Evolutionary conservation across 2,113 vertebrate species (phyloP), one percentile per base, ranked within the genome.

Genomic region (Onychostruthus taczanowskii): DNA sequence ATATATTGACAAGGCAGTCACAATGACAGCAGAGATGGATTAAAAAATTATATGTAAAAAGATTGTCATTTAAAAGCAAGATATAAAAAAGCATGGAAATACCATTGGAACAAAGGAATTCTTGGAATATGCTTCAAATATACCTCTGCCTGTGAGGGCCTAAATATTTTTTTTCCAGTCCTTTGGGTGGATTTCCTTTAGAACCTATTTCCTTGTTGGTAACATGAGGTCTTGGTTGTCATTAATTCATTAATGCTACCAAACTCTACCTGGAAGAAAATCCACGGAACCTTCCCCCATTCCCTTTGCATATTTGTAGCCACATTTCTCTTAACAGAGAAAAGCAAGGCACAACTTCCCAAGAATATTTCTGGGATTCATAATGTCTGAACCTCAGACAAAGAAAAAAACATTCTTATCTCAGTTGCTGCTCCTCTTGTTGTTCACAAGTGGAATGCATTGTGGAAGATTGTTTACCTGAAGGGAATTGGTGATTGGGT

Each of bases 281-380:
- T 2, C 10, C 8, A 0, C 8, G 1, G 6, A 22, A 12, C 13
- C 3, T 55, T 55, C 23, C 35, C 27, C 3, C 0, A 0, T 24
- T 41, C 4, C 15, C 21, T 74, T 30, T 21, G 16, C 21, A 3
- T 58, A 2, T 55, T 55, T 55, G 53, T 19, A 28, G 28, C 52
- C 52, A 53, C 41, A 41, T 41, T 41, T 41, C 41, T 15, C 14
- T 41, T 41, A 14, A 41, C 11, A 30, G 52, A 53, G 17, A 53
- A 30, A 30, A 53, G 28, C 28, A 30, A 18, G 28, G 52, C 16
- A 7, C 28, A 30, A 18, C 50, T 53, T 53, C 28, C 52, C 28
- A 30, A 53, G 52, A 16, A 6, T 53, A 18, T 53, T 53, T 53
- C 52, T 30, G 28, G 7, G 52, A 53, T 53, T 53, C 52, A 53